Percentiles rank a stretch among this genome's conserved stretches.
Evolutionary conservation across 2,888 invertebrate genomes (phyloP).

Genomic region (Lapara coniferarum): DNA sequence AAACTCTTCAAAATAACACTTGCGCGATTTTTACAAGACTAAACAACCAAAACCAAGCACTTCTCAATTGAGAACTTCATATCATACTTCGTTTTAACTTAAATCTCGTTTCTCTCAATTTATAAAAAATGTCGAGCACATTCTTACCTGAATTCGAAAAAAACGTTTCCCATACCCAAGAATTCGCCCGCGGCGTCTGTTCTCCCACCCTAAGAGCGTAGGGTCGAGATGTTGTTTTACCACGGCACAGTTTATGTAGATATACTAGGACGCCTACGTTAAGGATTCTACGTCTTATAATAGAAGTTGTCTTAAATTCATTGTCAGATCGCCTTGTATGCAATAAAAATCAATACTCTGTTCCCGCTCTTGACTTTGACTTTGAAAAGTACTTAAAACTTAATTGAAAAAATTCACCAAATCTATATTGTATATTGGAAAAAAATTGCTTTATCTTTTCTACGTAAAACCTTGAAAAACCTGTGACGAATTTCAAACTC

Average conservation of each 20-base stretch:
- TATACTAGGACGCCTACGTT: background rate
- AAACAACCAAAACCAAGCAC: background rate
- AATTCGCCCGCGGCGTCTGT: background rate
- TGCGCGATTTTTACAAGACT: too few species aligned
- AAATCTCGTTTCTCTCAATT: background rate
- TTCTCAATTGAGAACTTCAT: background rate
- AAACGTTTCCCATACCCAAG: background rate
- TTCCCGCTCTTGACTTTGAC: too few species aligned
- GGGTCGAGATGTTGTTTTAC: background rate
- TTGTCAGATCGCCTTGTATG: background rate
- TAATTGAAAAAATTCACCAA: background rate
- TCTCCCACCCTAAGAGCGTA: background rate
- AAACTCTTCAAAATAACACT: background rate
- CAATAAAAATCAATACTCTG: too few species aligned
- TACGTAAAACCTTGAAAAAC: background rate
- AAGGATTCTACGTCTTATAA: background rate
- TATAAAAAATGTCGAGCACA: background rate
- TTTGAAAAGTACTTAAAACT: too few species aligned
- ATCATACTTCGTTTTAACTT: background rate
- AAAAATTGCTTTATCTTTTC: too few species aligned
- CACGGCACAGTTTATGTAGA: background rate
- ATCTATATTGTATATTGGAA: background rate
- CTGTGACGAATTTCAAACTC: background rate
- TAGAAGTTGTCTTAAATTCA: too few species aligned
- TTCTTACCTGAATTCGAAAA: background rate